phyloP scores from a whole-genome alignment of 2,888 invertebrate species.

The Amblyjoppa fuscipennis region DNA sequence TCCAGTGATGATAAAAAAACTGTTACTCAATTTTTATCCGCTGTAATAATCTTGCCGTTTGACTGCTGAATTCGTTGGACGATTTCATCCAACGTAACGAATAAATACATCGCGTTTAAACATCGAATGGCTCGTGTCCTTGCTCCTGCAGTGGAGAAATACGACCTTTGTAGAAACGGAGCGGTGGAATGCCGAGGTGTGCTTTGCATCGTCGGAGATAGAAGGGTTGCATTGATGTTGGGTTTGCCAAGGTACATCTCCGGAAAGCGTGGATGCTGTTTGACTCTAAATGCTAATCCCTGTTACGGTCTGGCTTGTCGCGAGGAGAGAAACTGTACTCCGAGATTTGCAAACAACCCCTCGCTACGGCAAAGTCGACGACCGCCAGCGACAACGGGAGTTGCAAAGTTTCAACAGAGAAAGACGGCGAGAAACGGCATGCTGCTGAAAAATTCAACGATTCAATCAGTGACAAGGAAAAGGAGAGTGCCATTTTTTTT shows the following conservation, averaged over 20 bases:
- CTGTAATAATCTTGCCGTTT: not conserved
- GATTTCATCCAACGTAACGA: not conserved
- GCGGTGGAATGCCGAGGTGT: not conserved
- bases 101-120: not conserved
- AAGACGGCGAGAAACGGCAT: not conserved
- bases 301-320: slow-evolving; percentile 36
- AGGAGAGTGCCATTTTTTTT: not conserved
- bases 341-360: not conserved
- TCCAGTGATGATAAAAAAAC: not conserved
- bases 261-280: slow-evolving; percentile 15
- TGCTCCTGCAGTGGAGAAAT: not conserved
- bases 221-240: slow-evolving; percentile 10
- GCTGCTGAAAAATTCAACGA: not conserved
- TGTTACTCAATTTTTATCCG: not conserved
- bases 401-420: not conserved
- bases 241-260: not conserved
- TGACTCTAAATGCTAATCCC: slow-evolving; percentile 54
- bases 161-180: not conserved
- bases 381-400: not conserved
- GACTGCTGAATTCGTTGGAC: not conserved
- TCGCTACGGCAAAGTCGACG: not conserved
- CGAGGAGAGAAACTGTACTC: not conserved
- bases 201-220: slow-evolving; percentile 9
- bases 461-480: not conserved
- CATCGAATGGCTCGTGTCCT: not conserved